Evolutionary conservation across 1,140 invertebrate genomes (phyloP), one percentile per base, ranked within the genome.

Genomic region (Battus philenor): DNA sequence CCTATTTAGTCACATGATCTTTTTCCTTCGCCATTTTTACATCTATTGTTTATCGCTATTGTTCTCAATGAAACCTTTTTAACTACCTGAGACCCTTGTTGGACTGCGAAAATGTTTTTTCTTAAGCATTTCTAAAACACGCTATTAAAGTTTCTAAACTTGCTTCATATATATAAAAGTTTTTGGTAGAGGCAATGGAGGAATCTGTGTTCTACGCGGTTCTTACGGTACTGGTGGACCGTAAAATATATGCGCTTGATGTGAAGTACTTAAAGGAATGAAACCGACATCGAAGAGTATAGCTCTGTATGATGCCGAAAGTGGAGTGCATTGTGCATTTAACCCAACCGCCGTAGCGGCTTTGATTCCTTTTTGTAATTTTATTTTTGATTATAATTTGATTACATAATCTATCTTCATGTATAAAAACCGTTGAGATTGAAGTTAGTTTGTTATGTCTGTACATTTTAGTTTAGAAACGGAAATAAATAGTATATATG

Each of bases 291-390:
- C 59, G 50, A 45, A 65, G 18, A 54, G 70, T 65, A 50, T 13
- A 41, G 47, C 17, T 62, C 65, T 68, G 50, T 59, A 59, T 64
- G 71, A 67, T 73, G 59, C 52, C 57, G 65, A 75, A 81, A 80
- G 72, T 50, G 72, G 65, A 57, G 75, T 77, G 76, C 71, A 11
- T 33, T 47, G 67, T n/a, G n/a, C 77, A 67, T 71, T 68, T 75
- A 51, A 70, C 55, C 34, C 64, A 70, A 76, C 75, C 57, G 73
- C 30, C 46, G 77, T 75, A 81, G 75, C 69, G 71, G 31, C 34
- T 70, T 70, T 75, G 77, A 79, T 73, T 68, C 61, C 75, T 67
- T 70, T 81, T 73, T n/a, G n/a, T n/a, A n/a, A n/a, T n/a, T n/a
- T n/a, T n/a, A n/a, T n/a, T n/a, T n/a, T n/a, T n/a, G n/a, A n/a